These are phyloP conservation scores for Macropodus opercularis DNA, from an alignment of 2,797 vertebrate genomes.

Conservation along the genomic window DNA sequence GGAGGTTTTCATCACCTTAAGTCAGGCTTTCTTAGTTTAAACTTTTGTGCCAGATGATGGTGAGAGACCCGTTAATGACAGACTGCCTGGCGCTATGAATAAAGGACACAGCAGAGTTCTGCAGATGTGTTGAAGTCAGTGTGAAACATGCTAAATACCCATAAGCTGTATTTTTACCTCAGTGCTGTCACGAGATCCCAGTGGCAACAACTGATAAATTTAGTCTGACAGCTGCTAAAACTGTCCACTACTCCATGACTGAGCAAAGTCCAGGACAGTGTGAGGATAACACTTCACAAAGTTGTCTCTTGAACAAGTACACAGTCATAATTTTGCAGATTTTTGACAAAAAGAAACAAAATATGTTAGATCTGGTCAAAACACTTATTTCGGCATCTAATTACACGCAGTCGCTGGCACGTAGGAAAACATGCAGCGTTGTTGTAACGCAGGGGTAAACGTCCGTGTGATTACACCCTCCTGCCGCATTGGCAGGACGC, in stretches of 20 bases:
- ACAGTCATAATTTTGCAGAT: conserved; percentile 39
- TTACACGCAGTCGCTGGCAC: neutral
- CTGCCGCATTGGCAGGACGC: conserved; percentile 46
- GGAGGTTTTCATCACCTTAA: no score
- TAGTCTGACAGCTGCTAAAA: conserved; percentile 17
- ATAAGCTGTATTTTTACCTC: conserved; percentile 39
- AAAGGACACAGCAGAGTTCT: neutral
- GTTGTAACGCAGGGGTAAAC: no score
- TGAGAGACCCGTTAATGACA: conserved; percentile 22
- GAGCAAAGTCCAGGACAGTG: conserved; percentile 13
- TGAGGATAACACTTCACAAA: neutral
- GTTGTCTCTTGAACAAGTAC: neutral
- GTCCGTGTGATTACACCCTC: neutral
- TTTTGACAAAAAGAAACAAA: conserved; percentile 28
- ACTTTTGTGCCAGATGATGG: no score
- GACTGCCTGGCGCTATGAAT: neutral
- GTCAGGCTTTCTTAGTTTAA: no score
- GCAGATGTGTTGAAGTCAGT: conserved; percentile 2
- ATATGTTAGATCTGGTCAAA: no score
- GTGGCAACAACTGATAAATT: conserved; percentile 12
- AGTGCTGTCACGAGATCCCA: conserved; percentile 1
- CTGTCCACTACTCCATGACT: conserved; percentile 20
- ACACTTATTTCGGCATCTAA: no score
- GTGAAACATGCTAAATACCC: conserved; percentile 2
- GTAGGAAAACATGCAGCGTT: neutral